phyloP scores from a whole-genome alignment of 2,797 vertebrate species.

The Agapornis canus region DNA sequence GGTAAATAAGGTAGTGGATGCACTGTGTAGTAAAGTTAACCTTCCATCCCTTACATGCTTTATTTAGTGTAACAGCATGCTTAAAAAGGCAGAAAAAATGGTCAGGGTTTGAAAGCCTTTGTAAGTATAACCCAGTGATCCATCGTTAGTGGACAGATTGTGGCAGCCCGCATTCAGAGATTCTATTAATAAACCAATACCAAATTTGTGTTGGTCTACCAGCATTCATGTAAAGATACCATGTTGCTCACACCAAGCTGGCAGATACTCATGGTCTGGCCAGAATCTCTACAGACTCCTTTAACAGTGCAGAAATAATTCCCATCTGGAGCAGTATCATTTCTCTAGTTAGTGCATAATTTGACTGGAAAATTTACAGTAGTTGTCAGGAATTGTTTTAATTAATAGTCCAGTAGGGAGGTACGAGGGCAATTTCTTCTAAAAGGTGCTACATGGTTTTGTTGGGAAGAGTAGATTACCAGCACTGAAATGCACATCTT shows the following conservation, averaged over 20 bases:
- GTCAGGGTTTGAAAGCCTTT: background rate
- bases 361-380: background rate
- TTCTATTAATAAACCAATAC: background rate
- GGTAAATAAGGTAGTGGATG: slow-evolving; percentile 72
- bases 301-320: background rate
- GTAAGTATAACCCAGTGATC: background rate
- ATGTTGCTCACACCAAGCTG: background rate
- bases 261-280: background rate
- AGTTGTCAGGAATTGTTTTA: background rate
- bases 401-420: background rate
- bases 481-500: background rate
- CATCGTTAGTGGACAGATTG: background rate
- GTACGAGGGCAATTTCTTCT: background rate
- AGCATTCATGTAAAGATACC: background rate
- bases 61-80: rapidly evolving
- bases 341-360: background rate
- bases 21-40: background rate
- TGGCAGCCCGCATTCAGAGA: background rate
- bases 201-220: background rate
- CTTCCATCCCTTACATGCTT: rapidly evolving
- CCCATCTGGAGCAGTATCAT: background rate
- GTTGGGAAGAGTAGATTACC: background rate
- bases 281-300: background rate
- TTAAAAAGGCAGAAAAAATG: background rate
- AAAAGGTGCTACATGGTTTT: background rate